These are phyloP conservation scores for Aphelinus certus DNA, from an alignment of 1,140 invertebrate genomes.

Conservation along the genomic window DNA sequence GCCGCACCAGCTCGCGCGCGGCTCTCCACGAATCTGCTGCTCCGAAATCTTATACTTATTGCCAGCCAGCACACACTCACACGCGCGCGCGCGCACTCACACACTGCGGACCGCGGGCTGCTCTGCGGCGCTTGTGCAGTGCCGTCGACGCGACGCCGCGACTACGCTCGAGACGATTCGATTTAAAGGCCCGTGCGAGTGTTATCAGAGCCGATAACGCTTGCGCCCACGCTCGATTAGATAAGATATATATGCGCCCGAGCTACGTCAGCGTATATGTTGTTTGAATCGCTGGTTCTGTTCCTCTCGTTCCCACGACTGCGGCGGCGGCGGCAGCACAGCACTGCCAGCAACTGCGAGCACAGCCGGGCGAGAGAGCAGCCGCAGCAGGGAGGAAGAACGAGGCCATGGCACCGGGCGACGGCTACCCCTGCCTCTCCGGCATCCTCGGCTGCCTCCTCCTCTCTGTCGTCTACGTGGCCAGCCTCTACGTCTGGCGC, in stretches of 20 bases:
- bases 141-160: slow-evolving; percentile 17
- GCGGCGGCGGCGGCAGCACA: too few relatives aligned
- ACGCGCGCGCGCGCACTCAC: background rate
- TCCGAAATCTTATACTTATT: background rate
- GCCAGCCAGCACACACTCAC: background rate
- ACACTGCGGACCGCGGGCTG: background rate
- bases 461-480: slow-evolving; percentile 80
- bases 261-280: too few relatives aligned
- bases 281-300: too few relatives aligned
- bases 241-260: too few relatives aligned
- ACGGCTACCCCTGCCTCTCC: slow-evolving; percentile 52
- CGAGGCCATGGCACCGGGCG: slow-evolving; percentile 34
- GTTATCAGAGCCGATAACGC: too few relatives aligned
- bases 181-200: background rate
- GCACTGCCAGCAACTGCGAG: too few relatives aligned
- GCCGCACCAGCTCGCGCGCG: background rate
- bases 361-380: background rate
- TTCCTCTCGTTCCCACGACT: too few relatives aligned
- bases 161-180: background rate
- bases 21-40: background rate
- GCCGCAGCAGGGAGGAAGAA: slow-evolving; percentile 22
- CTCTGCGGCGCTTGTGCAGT: background rate
- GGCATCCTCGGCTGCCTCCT: slow-evolving; percentile 73
- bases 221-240: too few relatives aligned
- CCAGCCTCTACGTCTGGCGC: slow-evolving; percentile 86